A percentile compares a stretch with the other conserved stretches of the same genome.
Evolutionary conservation across 2,888 invertebrate genomes (phyloP).

Genomic region (Miltochrista miniata): DNA sequence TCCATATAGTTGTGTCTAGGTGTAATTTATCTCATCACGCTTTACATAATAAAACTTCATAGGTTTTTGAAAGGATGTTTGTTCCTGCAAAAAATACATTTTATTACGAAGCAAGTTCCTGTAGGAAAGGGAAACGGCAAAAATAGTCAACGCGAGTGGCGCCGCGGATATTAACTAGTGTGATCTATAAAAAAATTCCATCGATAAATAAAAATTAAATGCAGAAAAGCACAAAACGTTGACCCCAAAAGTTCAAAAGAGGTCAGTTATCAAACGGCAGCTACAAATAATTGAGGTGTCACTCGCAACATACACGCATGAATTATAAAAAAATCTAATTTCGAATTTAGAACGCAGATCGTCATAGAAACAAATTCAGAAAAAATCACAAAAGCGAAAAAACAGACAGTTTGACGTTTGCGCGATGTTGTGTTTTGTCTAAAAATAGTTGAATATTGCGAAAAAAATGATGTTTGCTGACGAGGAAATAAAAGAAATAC

Average conservation of each 20-base stretch:
- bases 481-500: conserved; percentile 77
- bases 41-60: too few relatives aligned
- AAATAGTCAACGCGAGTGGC: too few relatives aligned
- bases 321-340: conserved; percentile 39
- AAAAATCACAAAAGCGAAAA: conserved; percentile 55
- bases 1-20: too few relatives aligned
- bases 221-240: conserved; percentile 30
- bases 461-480: conserved; percentile 80
- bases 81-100: too few relatives aligned
- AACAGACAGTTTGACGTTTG: conserved; percentile 54
- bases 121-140: too few relatives aligned
- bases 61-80: too few relatives aligned
- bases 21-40: too few relatives aligned
- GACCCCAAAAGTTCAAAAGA: conserved; percentile 51
- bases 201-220: too few relatives aligned
- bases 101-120: too few relatives aligned
- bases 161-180: not conserved
- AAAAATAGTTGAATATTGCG: conserved; percentile 75
- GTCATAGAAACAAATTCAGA: conserved; percentile 60
- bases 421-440: conserved; percentile 66
- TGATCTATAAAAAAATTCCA: not conserved
- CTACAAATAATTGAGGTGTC: conserved; percentile 11
- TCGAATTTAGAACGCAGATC: conserved; percentile 52
- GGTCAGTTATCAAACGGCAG: conserved; percentile 40
- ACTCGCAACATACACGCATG: conserved; percentile 23